These are phyloP conservation scores for Lepidurus packardi DNA, from an alignment of 1,140 invertebrate genomes.

Conservation along the genomic window DNA sequence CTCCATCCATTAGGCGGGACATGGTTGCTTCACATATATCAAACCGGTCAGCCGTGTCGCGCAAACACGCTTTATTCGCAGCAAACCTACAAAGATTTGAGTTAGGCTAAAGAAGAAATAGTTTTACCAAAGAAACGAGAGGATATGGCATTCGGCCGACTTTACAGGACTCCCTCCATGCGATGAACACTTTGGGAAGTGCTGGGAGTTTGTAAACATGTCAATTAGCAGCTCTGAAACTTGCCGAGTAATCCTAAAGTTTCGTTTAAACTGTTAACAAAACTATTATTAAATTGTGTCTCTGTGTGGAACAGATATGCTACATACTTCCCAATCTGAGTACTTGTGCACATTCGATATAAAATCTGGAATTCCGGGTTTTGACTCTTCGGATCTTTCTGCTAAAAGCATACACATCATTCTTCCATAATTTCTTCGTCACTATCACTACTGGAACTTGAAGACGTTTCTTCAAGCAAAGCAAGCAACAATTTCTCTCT, in stretches of 20 bases:
- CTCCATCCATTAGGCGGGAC: not conserved
- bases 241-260: not conserved
- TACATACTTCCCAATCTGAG: not conserved
- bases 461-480: too few relatives aligned
- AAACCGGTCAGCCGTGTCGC: not conserved
- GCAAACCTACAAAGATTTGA: not conserved
- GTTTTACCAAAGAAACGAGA: not conserved
- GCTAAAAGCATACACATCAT: not conserved
- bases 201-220: not conserved
- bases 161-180: not conserved
- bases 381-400: not conserved
- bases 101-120: not conserved
- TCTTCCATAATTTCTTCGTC: not conserved
- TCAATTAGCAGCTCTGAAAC: not conserved
- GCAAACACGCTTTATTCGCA: not conserved
- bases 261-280: not conserved
- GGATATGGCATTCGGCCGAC: not conserved
- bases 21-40: not conserved
- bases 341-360: not conserved
- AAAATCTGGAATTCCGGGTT: not conserved
- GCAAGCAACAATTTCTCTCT: too few relatives aligned
- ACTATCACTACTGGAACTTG: not conserved
- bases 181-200: not conserved
- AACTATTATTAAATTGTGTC: not conserved
- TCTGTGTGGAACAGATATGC: not conserved